phyloP scores from a whole-genome alignment of 2,113 vertebrate genomes.

The Limanda limanda region DNA sequence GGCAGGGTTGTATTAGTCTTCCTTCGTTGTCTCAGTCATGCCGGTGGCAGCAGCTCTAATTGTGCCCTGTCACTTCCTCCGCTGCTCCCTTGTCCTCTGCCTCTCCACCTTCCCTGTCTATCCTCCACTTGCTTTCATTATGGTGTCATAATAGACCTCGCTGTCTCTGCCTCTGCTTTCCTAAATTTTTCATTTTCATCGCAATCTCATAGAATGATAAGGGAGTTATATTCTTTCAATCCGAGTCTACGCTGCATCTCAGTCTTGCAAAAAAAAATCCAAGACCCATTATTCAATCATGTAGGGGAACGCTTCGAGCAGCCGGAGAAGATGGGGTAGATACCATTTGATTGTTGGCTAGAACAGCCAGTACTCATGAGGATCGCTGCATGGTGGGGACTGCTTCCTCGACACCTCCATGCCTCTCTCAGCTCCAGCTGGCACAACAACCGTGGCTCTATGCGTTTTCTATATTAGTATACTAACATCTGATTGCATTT shows the following conservation, averaged over 20 bases:
- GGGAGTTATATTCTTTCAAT: neutral
- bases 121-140: conserved; percentile 10
- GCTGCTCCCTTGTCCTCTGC: conserved; percentile 3
- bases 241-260: neutral
- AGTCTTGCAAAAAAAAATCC: neutral
- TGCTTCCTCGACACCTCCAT: neutral
- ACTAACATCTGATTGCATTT: too few relatives aligned
- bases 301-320: too few relatives aligned
- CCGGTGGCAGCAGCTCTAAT: conserved; percentile 40
- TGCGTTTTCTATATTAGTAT: neutral
- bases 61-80: conserved; percentile 36
- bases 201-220: neutral
- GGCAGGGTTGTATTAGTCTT: conserved; percentile 60
- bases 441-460: neutral
- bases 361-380: too few relatives aligned
- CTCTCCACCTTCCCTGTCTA: neutral
- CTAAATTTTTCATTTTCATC: conserved; percentile 12
- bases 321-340: too few relatives aligned
- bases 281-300: too few relatives aligned
- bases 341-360: too few relatives aligned
- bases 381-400: neutral
- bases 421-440: neutral
- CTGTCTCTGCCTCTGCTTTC: neutral
- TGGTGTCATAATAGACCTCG: neutral
- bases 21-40: conserved; percentile 1